A percentile compares a stretch with the other conserved stretches of the same genome.
phyloP scores from a whole-genome alignment of 2,888 invertebrate genomes.

The Peribatodes rhomboidaria region DNA sequence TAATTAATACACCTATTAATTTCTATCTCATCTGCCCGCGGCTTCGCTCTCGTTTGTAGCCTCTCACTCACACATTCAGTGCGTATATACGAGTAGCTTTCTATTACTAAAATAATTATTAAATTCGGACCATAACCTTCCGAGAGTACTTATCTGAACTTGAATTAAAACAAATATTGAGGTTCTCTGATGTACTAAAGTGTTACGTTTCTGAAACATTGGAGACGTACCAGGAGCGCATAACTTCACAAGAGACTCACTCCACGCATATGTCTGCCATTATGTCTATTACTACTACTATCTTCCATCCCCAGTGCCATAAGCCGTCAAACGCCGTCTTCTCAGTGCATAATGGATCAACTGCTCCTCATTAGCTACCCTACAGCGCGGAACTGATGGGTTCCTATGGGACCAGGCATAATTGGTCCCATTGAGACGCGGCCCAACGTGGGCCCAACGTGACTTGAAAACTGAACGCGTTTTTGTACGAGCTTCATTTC shows the following conservation, averaged over 20 bases:
- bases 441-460: conserved; percentile 31
- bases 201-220: too few species aligned
- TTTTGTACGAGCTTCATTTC: conserved; percentile 18
- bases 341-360: conserved; percentile 45
- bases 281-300: conserved; percentile 3
- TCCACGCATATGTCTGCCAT: background rate
- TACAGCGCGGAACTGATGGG: conserved; percentile 30
- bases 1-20: too few species aligned
- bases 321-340: conserved; percentile 29
- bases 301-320: conserved; percentile 1
- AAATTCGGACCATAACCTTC: too few species aligned
- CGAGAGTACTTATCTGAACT: too few species aligned
- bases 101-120: too few species aligned
- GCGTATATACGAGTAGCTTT: too few species aligned
- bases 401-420: conserved; percentile 34
- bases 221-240: conserved; percentile 5
- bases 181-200: too few species aligned
- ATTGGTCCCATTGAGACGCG: conserved; percentile 53
- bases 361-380: conserved; percentile 40
- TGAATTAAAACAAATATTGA: too few species aligned
- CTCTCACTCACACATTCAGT: too few species aligned
- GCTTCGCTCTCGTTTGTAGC: too few species aligned
- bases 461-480: conserved; percentile 27
- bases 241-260: background rate
- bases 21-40: too few species aligned